Evolutionary conservation across 2,797 vertebrate species (phyloP).

Genomic region (Crax fasciolata): DNA sequence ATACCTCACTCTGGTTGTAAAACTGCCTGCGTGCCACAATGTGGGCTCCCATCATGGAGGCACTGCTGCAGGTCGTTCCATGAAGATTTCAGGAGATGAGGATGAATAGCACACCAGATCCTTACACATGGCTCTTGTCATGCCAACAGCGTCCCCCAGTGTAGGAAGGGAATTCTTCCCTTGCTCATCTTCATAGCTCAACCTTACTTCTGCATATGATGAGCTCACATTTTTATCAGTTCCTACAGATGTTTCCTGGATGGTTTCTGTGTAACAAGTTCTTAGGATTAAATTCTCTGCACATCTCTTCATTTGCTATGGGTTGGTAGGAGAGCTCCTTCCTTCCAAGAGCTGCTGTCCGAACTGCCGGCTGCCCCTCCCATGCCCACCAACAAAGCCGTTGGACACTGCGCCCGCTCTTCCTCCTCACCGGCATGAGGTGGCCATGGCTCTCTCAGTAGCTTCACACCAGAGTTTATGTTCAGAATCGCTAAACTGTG

Average conservation of each 20-base stretch:
- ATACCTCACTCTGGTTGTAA: not conserved
- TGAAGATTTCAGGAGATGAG: not conserved
- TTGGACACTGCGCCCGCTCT: not conserved
- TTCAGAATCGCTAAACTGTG: no score
- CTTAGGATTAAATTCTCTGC: not conserved
- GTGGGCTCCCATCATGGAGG: not conserved
- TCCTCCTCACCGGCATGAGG: fast-evolving
- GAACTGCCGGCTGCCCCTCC: not conserved
- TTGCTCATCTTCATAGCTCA: fast-evolving
- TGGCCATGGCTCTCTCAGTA: not conserved
- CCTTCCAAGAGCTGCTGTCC: not conserved
- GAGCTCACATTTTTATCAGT: not conserved
- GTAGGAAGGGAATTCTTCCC: not conserved
- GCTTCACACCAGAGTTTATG: not conserved
- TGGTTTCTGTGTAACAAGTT: not conserved
- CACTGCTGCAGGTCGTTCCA: fast-evolving
- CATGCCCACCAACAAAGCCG: not conserved
- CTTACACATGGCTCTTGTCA: not conserved
- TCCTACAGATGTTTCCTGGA: not conserved
- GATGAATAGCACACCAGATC: not conserved
- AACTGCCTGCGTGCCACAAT: not conserved
- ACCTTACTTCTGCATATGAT: not conserved
- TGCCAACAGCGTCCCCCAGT: not conserved
- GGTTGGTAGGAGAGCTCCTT: not conserved
- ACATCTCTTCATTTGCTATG: fast-evolving